Conservation (phyloP, 2,797 vertebrate genomes). For the Macropodus opercularis region DNA sequence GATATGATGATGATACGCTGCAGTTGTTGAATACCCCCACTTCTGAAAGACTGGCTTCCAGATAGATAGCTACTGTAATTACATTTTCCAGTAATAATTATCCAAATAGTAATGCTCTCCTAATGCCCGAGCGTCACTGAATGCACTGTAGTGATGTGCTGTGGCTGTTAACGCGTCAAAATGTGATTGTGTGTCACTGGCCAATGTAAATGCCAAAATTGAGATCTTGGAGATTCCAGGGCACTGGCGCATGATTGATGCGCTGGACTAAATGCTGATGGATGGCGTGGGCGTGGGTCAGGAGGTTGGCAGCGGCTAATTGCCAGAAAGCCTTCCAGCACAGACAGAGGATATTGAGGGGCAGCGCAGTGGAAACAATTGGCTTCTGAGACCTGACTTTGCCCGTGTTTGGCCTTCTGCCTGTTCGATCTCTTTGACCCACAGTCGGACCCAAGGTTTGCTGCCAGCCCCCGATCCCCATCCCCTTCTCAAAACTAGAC, state of each 20-base stretch:
- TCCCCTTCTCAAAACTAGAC: slow-evolving; percentile 39
- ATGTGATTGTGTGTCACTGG: too few relatives aligned
- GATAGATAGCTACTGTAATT: slow-evolving; percentile 11
- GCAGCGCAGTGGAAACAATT: slow-evolving; percentile 66
- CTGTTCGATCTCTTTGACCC: slow-evolving; percentile 56
- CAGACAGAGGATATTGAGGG: slow-evolving; percentile 47
- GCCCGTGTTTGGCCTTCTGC: slow-evolving; percentile 46
- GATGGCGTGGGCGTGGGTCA: slow-evolving; percentile 49
- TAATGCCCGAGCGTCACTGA: too few relatives aligned
- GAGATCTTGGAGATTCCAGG: slow-evolving; percentile 19
- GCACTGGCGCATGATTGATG: slow-evolving; percentile 15
- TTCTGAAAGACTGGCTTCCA: slow-evolving; percentile 5
- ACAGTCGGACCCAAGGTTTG: slow-evolving; percentile 46
- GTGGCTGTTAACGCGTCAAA: too few relatives aligned
- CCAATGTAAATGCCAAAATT: too few relatives aligned
- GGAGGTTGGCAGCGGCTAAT: slow-evolving; percentile 54
- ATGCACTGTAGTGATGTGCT: too few relatives aligned
- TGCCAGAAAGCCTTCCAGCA: slow-evolving; percentile 62
- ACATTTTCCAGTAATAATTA: too few relatives aligned
- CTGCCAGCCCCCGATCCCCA: slow-evolving; percentile 15
- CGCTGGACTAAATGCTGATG: slow-evolving; percentile 39
- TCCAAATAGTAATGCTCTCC: too few relatives aligned
- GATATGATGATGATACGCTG: not conserved
- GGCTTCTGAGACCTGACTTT: slow-evolving; percentile 49
- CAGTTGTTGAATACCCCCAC: not conserved